Evolutionary conservation across 2,797 vertebrate genomes (phyloP).

Genomic region (Cynopterus sphinx): DNA sequence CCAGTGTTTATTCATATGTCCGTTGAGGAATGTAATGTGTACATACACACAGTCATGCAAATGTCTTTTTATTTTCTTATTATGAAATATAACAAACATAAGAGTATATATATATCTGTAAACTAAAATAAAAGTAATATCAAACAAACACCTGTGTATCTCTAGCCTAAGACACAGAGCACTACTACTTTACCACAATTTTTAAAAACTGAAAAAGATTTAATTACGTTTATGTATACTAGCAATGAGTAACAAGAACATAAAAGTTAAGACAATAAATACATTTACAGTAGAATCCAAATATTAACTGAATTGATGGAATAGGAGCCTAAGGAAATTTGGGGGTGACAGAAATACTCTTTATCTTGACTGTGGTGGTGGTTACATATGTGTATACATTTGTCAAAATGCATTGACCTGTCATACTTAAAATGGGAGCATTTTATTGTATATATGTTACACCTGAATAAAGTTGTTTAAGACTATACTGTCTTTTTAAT

Average conservation of each 20-base stretch:
- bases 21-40: not conserved
- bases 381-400: not conserved
- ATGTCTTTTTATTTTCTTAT: not conserved
- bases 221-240: not conserved
- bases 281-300: not conserved
- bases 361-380: not conserved
- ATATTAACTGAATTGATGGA: not conserved
- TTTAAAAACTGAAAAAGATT: not conserved
- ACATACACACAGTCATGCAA: not conserved
- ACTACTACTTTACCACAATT: not conserved
- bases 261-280: not conserved
- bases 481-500: not conserved
- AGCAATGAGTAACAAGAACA: not conserved
- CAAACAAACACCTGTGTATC: not conserved
- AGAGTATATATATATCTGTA: not conserved
- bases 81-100: not conserved
- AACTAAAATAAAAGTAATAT: conserved; percentile 16
- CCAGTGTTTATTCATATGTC: not conserved
- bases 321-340: not conserved
- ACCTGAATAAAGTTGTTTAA: conserved; percentile 1
- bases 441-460: not conserved
- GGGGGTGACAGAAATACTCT: not conserved
- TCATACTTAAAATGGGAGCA: not conserved
- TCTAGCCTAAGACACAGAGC: not conserved
- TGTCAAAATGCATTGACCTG: not conserved